Evolutionary conservation across 2,113 vertebrate genomes (phyloP), one percentile per base, ranked within the genome.

Genomic region (Ivindomyrus marchei): DNA sequence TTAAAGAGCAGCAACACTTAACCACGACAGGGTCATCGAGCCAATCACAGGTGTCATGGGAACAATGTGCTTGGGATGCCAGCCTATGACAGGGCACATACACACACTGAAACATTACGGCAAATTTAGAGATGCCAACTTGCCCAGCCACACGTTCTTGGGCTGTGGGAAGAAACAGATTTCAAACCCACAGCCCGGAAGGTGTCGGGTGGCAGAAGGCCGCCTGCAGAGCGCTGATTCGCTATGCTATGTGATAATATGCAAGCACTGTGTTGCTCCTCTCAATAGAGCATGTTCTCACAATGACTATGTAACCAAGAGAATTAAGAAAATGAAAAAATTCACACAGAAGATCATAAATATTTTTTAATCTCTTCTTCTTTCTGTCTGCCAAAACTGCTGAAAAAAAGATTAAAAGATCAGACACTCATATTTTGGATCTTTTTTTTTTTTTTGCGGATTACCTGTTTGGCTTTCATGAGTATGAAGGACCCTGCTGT

Each of bases 141-240:
- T 13, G 10, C 66, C 13, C n/a, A 27, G 3, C 58, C 58, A 66
- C 58, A 27, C 15, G n/a, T 27, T 70, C n/a, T 31, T 31, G 62
- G 62, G 62, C n/a, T 11, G n/a, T 31, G 27, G 62, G n/a, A 13
- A 4, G 62, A 70, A 70, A 4, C n/a, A 27, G n/a, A 11, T 70
- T 70, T 13, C n/a, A 31, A 31, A 70, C n/a, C 62, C 62, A 13
- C 62, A 31, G n/a, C 62, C 62, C 27, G 3, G 62, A 31, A 70
- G 62, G 62, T 31, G 62, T 31, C 8, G 13, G 62, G 27, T 31
- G 27, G 10, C 27, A 31, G 50, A 45, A 4, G n/a, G 56, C 8
- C 2, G 2, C 9, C 9, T 9, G 3, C n/a, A 0, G n/a, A 11
- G n/a, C n/a, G 0, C 1, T 0, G 24, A 66, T n/a, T n/a, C n/a